phyloP scores from a whole-genome alignment of 2,888 invertebrate species.

The Conops quadrifasciatus region DNA sequence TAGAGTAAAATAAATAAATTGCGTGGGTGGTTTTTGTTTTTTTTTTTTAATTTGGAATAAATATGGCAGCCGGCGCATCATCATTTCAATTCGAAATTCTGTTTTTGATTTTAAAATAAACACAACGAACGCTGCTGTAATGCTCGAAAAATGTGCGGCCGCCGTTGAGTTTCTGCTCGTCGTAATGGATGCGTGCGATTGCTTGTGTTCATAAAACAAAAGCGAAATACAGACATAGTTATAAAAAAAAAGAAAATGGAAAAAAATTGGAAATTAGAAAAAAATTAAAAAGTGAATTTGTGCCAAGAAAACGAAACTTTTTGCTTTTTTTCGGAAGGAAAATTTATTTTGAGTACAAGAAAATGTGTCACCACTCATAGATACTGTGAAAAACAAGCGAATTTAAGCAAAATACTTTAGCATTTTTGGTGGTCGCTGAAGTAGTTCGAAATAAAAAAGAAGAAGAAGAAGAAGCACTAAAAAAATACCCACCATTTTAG shows the following conservation, averaged over 20 bases:
- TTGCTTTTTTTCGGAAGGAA: slow-evolving; percentile 2
- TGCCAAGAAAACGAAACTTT: slow-evolving; percentile 23
- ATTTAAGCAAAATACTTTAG: too few relatives aligned
- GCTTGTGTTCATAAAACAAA: not conserved
- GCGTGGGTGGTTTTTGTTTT: slow-evolving; percentile 6
- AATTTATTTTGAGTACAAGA: slow-evolving; percentile 6
- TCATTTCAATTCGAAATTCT: not conserved
- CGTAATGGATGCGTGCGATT: too few relatives aligned
- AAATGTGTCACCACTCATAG: slow-evolving; percentile 26
- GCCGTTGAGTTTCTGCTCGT: not conserved
- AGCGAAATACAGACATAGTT: not conserved
- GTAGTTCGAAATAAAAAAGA: too few relatives aligned
- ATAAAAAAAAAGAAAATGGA: slow-evolving; percentile 9
- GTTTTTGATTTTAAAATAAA: slow-evolving; percentile 21
- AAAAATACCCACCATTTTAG: too few relatives aligned
- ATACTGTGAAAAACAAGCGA: too few relatives aligned
- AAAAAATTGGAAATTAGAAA: slow-evolving; percentile 7
- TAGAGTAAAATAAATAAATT: not conserved
- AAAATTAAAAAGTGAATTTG: not conserved
- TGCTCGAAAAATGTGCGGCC: slow-evolving; percentile 23
- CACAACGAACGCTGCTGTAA: not conserved
- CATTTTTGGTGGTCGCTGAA: too few relatives aligned
- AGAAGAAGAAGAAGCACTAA: too few relatives aligned
- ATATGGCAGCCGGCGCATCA: not conserved
- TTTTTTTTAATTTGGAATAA: not conserved